Evolutionary conservation across 2,797 vertebrate genomes (phyloP), one percentile per base, ranked within the genome.

Genomic region (Salmo trutta): DNA sequence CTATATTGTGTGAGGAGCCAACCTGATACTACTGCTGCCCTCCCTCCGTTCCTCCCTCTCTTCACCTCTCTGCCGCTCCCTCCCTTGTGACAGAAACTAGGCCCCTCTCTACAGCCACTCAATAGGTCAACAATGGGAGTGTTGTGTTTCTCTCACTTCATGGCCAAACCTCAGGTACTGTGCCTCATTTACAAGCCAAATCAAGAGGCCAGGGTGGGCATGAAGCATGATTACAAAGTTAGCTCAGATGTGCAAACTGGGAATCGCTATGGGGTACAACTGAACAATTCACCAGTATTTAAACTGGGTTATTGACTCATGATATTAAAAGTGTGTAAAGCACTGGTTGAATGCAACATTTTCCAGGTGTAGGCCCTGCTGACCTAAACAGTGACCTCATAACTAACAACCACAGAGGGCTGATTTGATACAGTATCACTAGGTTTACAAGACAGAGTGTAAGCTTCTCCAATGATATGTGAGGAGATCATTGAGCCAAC

Each of bases 111-210:
- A 81, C 75, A 81, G 76, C 79, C 75, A 69, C 81, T 77, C 14
- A 19, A n/a, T 62, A 3, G 56, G 56, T n/a, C 56, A n/a, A 68
- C 27, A 73, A 3, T 56, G 14, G 68, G 75, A n/a, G 70, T 83
- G 71, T 82, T 75, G 71, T 59, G 71, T 83, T 75, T 68, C 77
- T 71, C 78, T 66, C n/a, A 69, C 24, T 15, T n/a, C 51, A 56
- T 69, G 29, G 62, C 71, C 65, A 78, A 59, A 74, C 52, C 53
- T 74, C 72, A 79, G 27, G 36, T 47, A 82, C 81, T 70, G 51
- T 85, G 78, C 79, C 88, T 94, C 82, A 94, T 95, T 95, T 94
- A 92, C 94, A 94, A 94, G 86, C 87, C 94, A 94, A 95, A 95
- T 94, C 77, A 8, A 91, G 76, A 47, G 54, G 74, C 16, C 16